These are phyloP conservation scores for Telmatherina bonti DNA, from an alignment of 2,797 vertebrate species.

Conservation along the genomic window DNA sequence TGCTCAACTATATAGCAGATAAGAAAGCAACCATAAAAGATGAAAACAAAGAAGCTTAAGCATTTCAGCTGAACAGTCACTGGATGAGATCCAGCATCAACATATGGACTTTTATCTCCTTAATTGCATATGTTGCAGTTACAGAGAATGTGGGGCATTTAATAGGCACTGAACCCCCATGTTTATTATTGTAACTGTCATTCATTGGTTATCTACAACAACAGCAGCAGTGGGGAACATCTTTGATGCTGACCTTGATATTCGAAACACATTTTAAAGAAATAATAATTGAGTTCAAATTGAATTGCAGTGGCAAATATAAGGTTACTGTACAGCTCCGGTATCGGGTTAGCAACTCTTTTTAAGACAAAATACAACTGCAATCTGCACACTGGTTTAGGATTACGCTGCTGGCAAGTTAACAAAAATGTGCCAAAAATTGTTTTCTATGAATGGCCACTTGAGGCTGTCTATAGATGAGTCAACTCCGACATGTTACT, in stretches of 20 bases:
- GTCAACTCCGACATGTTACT: no score
- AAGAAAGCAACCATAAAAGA: slow-evolving; percentile 29
- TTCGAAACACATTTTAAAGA: neutral
- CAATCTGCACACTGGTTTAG: no score
- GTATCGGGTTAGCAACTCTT: neutral
- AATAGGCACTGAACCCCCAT: neutral
- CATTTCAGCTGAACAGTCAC: slow-evolving; percentile 13
- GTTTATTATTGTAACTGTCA: slow-evolving; percentile 31
- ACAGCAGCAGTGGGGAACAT: neutral
- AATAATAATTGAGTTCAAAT: neutral
- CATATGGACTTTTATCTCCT: slow-evolving; percentile 51
- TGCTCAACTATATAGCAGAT: slow-evolving; percentile 24
- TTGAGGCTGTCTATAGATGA: neutral
- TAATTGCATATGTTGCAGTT: slow-evolving; percentile 21
- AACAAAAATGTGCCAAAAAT: no score
- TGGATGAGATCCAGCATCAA: slow-evolving; percentile 48
- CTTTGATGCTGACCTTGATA: slow-evolving; percentile 27
- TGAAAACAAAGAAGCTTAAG: slow-evolving; percentile 45
- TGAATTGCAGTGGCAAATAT: neutral
- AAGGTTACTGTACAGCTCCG: neutral
- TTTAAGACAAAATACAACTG: neutral
- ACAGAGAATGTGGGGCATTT: slow-evolving; percentile 19
- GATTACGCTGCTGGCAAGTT: no score
- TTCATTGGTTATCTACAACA: neutral
- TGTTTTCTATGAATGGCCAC: neutral